Evolutionary conservation across 2,888 invertebrate species (phyloP), one percentile per base, ranked within the genome.

Genomic region (Cheilosia soror): DNA sequence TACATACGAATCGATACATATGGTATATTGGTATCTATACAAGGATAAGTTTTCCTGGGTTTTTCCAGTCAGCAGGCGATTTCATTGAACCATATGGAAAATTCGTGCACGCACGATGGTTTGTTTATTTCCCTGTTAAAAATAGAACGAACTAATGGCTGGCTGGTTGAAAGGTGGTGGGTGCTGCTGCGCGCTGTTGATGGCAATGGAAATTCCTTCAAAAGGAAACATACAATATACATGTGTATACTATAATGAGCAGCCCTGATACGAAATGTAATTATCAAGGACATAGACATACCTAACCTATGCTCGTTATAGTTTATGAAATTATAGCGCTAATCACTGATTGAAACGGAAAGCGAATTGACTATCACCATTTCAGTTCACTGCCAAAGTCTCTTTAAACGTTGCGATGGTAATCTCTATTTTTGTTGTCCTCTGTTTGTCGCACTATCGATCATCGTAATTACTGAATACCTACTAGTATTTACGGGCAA

Each of bases 1-100:
- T 27, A 25, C 20, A 49, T 25, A 37, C 9, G 11, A 37, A 37
- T 37, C 37, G 37, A 37, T 33, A 33, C 33, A 9, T 33, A 33
- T 37, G 37, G 25, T 25, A 49, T 25, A 20, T 42, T 51, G 13
- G 58, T 53, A 72, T 72, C 55, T 58, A 72, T 40, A 69, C 69
- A 76, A 85, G 85, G 85, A 81, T 68, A 85, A 51, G 40, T 85
- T 85, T 85, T 85, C 85, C 85, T 85, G 85, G 85, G 85, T 85
- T 85, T 85, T 85, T 85, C 85, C 85, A 85, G 85, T 29, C 58
- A 65, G 63, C 73, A 58, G 40, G 73, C 69, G 75, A 76, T 80
- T 84, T 71, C 84, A 80, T 80, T 84, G 84, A 84, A 80, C 79
- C 80, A 80, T 84, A 80, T 84, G 84, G 75, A 40, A 78, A 73